Conservation (phyloP, 37 sponge, comb jelly and placozoan genomes). For the Oscarella lobularis region DNA sequence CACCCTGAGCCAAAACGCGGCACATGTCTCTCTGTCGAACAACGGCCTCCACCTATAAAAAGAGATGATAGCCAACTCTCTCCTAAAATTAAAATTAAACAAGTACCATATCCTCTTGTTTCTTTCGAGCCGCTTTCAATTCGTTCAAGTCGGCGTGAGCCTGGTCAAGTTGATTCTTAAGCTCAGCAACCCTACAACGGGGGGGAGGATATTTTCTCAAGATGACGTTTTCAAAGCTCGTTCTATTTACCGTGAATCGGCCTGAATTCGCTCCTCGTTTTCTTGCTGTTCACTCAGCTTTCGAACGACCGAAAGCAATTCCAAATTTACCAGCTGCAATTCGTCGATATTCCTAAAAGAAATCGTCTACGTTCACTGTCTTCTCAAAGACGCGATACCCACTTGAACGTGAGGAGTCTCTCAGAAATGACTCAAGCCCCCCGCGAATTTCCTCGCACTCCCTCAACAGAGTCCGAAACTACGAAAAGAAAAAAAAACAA, state of each 20-base stretch:
- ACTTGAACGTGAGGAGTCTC: no score
- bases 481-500: no score
- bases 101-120: constrained; percentile 54
- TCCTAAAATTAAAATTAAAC: background rate
- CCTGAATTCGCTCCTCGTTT: constrained; percentile 34
- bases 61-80: background rate
- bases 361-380: no score
- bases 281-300: constrained; percentile 73
- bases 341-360: constrained; percentile 71
- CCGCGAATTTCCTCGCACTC: no score
- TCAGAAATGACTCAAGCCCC: no score
- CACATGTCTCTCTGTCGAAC: constrained; percentile 92
- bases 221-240: no score
- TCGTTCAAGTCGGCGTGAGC: constrained; percentile 45
- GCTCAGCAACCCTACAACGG: constrained; percentile 10
- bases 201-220: no score
- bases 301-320: constrained; percentile 72
- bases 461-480: no score
- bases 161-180: constrained; percentile 31
- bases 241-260: constrained; percentile 9
- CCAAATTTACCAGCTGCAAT: constrained; percentile 81
- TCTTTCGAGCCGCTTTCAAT: constrained; percentile 36
- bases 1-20: constrained; percentile 73
- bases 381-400: no score
- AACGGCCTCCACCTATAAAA: constrained; percentile 51